A percentile compares a stretch with the other conserved stretches of the same genome.
Evolutionary conservation across 2,888 invertebrate species (phyloP).

Genomic region (Stenichneumon culpator): DNA sequence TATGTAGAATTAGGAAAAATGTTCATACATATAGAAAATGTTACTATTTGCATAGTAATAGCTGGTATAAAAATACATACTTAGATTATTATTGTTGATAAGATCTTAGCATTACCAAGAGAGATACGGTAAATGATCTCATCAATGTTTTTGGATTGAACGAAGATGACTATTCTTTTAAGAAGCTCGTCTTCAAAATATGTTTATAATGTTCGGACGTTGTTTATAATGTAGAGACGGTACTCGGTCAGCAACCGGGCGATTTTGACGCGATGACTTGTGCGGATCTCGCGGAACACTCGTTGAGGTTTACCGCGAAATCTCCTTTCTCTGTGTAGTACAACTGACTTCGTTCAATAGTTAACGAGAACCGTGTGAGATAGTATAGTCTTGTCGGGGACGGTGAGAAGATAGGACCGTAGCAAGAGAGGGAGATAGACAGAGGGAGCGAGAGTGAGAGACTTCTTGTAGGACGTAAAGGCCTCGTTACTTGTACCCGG

Average conservation of each 20-base stretch:
- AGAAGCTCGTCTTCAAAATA: not conserved
- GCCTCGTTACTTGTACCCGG: slow-evolving; percentile 40
- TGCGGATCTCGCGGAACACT: slow-evolving; percentile 29
- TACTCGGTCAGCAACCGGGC: not conserved
- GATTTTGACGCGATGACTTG: not conserved
- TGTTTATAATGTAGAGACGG: no score
- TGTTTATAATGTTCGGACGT: no score
- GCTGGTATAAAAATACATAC: no score
- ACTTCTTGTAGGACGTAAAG: slow-evolving; percentile 50
- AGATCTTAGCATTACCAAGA: no score
- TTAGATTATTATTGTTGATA: no score
- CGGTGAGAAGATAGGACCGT: slow-evolving; percentile 19
- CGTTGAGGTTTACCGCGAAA: slow-evolving; percentile 55
- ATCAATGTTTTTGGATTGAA: no score
- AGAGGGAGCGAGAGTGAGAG: slow-evolving; percentile 24
- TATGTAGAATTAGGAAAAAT: no score
- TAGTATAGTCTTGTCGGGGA: slow-evolving; percentile 40
- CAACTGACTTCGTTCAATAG: slow-evolving; percentile 70
- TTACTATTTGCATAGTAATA: no score
- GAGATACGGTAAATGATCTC: no score
- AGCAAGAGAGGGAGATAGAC: slow-evolving; percentile 1
- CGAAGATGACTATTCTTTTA: not conserved
- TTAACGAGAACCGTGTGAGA: slow-evolving; percentile 67
- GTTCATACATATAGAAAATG: no score
- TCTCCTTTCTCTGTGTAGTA: slow-evolving; percentile 54